Percentiles rank a stretch among this genome's conserved stretches.
These are phyloP conservation scores for Lasioglossum calceatum DNA, from an alignment of 2,888 invertebrate genomes.

Conservation along the genomic window DNA sequence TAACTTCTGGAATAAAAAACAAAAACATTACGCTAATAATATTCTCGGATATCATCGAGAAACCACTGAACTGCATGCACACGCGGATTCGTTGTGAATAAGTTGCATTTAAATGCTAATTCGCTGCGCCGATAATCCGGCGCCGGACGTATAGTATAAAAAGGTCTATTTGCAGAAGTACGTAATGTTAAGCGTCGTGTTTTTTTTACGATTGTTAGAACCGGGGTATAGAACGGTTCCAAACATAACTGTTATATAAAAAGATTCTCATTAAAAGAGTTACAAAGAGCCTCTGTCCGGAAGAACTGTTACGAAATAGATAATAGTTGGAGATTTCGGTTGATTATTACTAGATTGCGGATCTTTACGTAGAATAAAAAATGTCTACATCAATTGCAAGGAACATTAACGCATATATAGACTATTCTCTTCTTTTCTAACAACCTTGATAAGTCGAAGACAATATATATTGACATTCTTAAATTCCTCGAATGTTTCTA, in stretches of 20 bases:
- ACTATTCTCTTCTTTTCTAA: not conserved
- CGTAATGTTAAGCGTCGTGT: conserved; percentile 2
- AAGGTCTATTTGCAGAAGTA: not conserved
- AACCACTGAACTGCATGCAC: not conserved
- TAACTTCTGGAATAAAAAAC: not conserved
- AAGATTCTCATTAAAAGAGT: not conserved
- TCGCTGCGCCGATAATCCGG: not conserved
- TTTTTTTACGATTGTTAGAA: not conserved
- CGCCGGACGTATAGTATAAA: not conserved
- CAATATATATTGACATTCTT: not conserved
- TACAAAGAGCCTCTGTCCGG: not conserved
- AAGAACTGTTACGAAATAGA: conserved; percentile 1
- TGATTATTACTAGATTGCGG: not conserved
- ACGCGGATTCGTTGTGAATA: conserved; percentile 21
- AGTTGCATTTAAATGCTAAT: conserved; percentile 3
- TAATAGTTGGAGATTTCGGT: no score
- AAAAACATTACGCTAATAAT: not conserved
- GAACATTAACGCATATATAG: not conserved
- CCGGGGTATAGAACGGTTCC: not conserved
- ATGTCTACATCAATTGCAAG: not conserved
- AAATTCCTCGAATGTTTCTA: not conserved
- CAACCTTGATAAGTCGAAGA: not conserved
- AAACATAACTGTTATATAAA: not conserved
- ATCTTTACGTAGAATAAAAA: not conserved
- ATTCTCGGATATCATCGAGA: not conserved